phyloP scores from a whole-genome alignment of 2,888 invertebrate genomes.

The Cerastis leucographa region DNA sequence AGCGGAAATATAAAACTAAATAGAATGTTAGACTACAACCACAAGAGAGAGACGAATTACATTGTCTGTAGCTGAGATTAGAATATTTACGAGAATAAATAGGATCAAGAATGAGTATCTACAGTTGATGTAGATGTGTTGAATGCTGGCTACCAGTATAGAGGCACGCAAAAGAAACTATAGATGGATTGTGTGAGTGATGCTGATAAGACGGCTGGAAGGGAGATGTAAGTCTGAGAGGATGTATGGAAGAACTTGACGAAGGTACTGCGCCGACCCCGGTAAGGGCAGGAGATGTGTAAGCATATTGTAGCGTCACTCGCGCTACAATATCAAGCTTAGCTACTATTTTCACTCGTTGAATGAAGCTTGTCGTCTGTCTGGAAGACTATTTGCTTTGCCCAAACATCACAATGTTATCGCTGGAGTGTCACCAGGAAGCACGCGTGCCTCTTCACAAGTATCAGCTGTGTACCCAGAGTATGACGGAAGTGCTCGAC shows the following conservation, averaged over 20 bases:
- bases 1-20: neutral
- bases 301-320: neutral
- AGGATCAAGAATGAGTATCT: neutral
- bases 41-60: neutral
- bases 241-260: neutral
- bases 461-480: neutral
- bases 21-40: neutral
- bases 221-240: neutral
- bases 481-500: constrained; percentile 7
- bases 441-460: neutral
- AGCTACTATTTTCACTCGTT: neutral
- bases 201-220: neutral
- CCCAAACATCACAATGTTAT: neutral
- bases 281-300: neutral
- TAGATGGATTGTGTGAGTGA: neutral
- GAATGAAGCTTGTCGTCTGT: too few species aligned
- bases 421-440: neutral
- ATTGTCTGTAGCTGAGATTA: neutral
- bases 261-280: neutral
- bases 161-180: neutral
- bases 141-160: neutral
- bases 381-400: neutral
- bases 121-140: neutral
- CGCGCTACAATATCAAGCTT: neutral
- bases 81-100: neutral